phyloP scores from a whole-genome alignment of 2,888 invertebrate species.

The Agrotis segetum region DNA sequence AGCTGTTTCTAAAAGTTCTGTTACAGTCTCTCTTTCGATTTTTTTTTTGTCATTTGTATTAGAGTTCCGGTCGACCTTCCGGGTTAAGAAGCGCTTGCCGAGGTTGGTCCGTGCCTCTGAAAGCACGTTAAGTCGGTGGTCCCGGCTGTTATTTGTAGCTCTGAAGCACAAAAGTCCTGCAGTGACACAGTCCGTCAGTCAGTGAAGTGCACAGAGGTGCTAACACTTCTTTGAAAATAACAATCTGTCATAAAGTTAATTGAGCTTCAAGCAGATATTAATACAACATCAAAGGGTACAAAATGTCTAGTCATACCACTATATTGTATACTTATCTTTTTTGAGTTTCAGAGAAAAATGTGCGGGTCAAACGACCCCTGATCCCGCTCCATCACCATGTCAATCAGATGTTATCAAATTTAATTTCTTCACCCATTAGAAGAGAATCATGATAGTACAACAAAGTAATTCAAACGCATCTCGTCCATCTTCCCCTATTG shows the following conservation, averaged over 20 bases:
- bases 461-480: constrained; percentile 65
- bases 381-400: constrained; percentile 49
- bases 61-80: too few species aligned
- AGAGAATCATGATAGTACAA: constrained; percentile 57
- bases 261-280: not conserved
- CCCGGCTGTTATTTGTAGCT: too few species aligned
- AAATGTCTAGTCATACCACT: constrained; percentile 45
- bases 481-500: constrained; percentile 81
- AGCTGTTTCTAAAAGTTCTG: constrained; percentile 16
- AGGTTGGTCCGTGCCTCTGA: too few species aligned
- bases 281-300: not conserved
- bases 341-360: constrained; percentile 13
- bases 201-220: too few species aligned
- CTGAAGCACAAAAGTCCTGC: not conserved
- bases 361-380: constrained; percentile 45
- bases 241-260: not conserved
- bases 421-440: constrained; percentile 62
- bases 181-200: too few species aligned
- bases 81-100: too few species aligned
- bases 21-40: not conserved
- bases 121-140: too few species aligned
- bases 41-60: not conserved
- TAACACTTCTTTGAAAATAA: not conserved
- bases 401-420: constrained; percentile 67
- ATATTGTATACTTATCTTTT: constrained; percentile 7